Evolutionary conservation across 2,888 invertebrate species (phyloP), one percentile per base, ranked within the genome.

Genomic region (Ophraella communa): DNA sequence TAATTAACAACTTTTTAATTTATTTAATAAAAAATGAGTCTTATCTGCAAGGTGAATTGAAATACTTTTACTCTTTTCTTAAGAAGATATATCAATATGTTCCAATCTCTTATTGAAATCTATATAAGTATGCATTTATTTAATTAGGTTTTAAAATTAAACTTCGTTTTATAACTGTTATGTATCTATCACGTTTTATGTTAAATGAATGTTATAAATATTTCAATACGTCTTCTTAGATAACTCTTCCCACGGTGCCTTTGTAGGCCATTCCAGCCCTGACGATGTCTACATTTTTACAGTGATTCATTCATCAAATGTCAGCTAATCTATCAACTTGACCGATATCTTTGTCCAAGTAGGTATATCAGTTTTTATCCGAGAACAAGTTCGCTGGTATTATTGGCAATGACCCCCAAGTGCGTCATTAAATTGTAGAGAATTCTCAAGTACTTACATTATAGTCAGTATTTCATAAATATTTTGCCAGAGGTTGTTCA

Each of bases 291-390:
- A 23, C 23, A 23, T 47, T 51, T 51, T 24, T 51, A 24, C 10
- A 27, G 24, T 51, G 49, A 51, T 51, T 51, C 49, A 51, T 51
- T 27, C 49, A 51, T 51, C 47, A 51, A 51, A 24, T 17, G 23
- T 24, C 23, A 51, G 23, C 21, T 51, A 23, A 23, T 27, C 24
- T 27, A 51, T 51, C 49, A 51, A 51, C 27, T 51, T 24, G 49
- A 51, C 49, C 49, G 24, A 24, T 27, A 24, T 51, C 17, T 39
- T 39, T 39, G 14, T 39, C 39, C 39, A 39, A 39, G 17, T 39
- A 39, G 39, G 39, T 39, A 39, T 39, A 39, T 39, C 39, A 39
- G 17, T 39, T 39, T 39, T 39, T 39, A 39, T 39, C 4, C 39
- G 39, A 39, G 39, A 39, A 39, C 39, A 39, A 39, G 39, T 39